phyloP scores from a whole-genome alignment of 2,888 invertebrate species.

The Drosophila percnosoma region DNA sequence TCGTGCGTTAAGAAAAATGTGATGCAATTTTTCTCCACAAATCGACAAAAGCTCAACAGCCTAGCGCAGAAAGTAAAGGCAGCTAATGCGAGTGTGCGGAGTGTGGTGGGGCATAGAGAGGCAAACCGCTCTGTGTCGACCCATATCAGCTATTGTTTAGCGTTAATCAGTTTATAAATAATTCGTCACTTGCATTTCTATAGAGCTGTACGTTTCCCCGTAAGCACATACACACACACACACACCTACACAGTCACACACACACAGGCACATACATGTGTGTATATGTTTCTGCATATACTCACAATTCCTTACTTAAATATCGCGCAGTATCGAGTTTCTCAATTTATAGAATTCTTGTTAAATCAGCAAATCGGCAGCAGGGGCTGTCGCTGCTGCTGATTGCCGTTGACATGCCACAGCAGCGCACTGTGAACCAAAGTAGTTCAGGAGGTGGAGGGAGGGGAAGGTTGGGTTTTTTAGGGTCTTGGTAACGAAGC shows the following conservation, averaged over 20 bases:
- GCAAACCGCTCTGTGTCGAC: slow-evolving; percentile 32
- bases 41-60: slow-evolving; percentile 8
- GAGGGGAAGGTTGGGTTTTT: neutral
- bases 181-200: slow-evolving; percentile 75
- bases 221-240: neutral
- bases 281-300: slow-evolving; percentile 1
- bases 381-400: slow-evolving; percentile 25
- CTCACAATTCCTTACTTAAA: slow-evolving; percentile 52
- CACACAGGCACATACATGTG: neutral
- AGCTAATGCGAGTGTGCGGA: neutral
- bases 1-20: slow-evolving; percentile 38
- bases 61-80: neutral
- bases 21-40: slow-evolving; percentile 35
- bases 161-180: slow-evolving; percentile 78
- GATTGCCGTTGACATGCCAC: slow-evolving; percentile 60
- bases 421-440: slow-evolving; percentile 15
- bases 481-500: slow-evolving; percentile 16
- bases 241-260: neutral
- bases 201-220: slow-evolving; percentile 25
- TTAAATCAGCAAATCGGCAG: slow-evolving; percentile 46
- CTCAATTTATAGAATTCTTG: slow-evolving; percentile 60
- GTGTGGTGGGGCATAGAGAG: neutral
- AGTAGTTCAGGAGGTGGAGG: neutral
- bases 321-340: slow-evolving; percentile 69
- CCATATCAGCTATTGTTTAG: slow-evolving; percentile 76